Conservation (phyloP, 1,140 invertebrate genomes). For the Diorhabda elongata region DNA sequence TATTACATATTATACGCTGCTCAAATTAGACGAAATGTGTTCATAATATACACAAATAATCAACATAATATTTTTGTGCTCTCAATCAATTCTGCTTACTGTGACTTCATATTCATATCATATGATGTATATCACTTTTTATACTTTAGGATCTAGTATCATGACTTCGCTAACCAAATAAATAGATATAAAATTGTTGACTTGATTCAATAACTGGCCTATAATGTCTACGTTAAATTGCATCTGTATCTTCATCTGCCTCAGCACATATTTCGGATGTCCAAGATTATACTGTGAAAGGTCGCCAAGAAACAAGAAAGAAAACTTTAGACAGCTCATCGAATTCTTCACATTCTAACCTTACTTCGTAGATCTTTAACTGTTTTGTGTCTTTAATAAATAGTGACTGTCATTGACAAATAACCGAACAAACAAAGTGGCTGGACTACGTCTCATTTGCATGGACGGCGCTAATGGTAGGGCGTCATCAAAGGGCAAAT, state of each 20-base stretch:
- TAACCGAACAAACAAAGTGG: slow-evolving; percentile 38
- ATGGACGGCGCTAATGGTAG: neutral
- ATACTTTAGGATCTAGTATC: no score
- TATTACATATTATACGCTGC: no score
- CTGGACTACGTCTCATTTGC: slow-evolving; percentile 37
- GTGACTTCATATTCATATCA: no score
- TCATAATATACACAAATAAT: no score
- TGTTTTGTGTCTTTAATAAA: slow-evolving; percentile 41
- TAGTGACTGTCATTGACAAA: slow-evolving; percentile 43
- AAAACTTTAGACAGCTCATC: slow-evolving; percentile 28
- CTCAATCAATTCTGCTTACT: no score
- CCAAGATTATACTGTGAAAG: slow-evolving; percentile 34
- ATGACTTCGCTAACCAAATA: no score
- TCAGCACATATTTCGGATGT: slow-evolving; percentile 27
- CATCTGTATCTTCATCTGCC: slow-evolving; percentile 22
- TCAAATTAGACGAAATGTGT: no score
- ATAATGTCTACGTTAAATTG: neutral
- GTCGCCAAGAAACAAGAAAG: slow-evolving; percentile 23
- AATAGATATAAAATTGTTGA: no score
- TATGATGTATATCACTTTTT: no score
- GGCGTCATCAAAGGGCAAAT: no score
- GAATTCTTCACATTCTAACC: slow-evolving; percentile 41
- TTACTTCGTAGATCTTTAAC: slow-evolving; percentile 38
- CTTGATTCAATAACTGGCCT: neutral
- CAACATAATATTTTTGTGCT: no score